Conservation (phyloP, 1,140 invertebrate species). For the Orchesella cincta region DNA sequence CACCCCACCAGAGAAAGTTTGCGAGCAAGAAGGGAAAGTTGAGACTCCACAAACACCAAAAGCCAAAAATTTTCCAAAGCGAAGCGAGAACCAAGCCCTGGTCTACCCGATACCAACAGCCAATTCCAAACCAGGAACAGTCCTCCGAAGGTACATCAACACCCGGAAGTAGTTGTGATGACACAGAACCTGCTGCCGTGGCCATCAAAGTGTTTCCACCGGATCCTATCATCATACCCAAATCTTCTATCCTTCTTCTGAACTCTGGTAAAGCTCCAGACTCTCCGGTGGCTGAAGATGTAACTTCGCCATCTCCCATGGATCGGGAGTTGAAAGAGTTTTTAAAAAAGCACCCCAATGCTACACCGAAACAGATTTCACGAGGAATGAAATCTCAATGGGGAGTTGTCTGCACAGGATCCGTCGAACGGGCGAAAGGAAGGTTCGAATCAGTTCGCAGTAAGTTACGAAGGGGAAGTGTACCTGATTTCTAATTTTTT, state of each 20-base stretch:
- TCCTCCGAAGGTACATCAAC: not conserved
- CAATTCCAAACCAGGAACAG: not conserved
- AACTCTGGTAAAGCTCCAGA: not conserved
- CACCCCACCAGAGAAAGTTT: not conserved
- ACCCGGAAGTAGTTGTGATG: not conserved
- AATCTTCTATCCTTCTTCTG: slow-evolving; percentile 14
- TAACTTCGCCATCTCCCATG: not conserved
- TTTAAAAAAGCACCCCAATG: slow-evolving; percentile 3
- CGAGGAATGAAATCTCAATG: slow-evolving; percentile 29
- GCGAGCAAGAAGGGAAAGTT: not conserved
- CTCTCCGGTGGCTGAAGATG: not conserved
- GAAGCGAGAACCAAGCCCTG: not conserved
- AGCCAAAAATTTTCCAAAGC: no score
- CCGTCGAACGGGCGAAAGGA: slow-evolving; percentile 36
- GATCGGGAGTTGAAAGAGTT: not conserved
- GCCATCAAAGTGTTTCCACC: slow-evolving; percentile 27
- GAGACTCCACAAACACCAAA: not conserved
- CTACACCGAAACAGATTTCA: not conserved
- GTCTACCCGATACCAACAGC: not conserved
- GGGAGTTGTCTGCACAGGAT: slow-evolving; percentile 46
- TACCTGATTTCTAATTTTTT: slow-evolving; percentile 41
- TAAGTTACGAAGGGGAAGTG: slow-evolving; percentile 39
- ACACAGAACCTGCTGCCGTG: slow-evolving; percentile 5
- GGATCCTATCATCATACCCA: slow-evolving; percentile 18
- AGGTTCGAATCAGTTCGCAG: slow-evolving; percentile 36